phyloP scores from a whole-genome alignment of 2,113 vertebrate genomes.

The Semicossyphus pulcher region DNA sequence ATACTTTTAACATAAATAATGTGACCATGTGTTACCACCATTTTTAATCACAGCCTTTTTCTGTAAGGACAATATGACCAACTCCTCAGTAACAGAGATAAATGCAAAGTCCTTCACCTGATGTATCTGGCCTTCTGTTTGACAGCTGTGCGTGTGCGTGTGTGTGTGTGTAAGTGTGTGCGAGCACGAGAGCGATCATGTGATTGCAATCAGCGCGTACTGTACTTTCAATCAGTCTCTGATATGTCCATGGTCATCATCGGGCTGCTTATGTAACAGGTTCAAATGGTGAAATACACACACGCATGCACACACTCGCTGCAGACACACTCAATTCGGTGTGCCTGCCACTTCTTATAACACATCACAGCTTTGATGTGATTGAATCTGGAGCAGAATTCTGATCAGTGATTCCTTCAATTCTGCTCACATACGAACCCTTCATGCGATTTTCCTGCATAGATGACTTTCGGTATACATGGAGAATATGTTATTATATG shows the following conservation, averaged over 20 bases:
- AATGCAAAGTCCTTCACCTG: conserved; percentile 15
- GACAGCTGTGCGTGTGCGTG: neutral
- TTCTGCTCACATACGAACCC: conserved; percentile 46
- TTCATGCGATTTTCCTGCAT: conserved; percentile 6
- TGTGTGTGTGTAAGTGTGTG: neutral
- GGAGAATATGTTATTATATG: conserved; percentile 49
- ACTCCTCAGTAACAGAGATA: neutral
- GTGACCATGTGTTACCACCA: neutral
- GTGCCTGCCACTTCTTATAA: conserved; percentile 56
- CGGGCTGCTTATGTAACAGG: conserved; percentile 29
- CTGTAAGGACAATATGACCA: neutral
- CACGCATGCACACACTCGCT: conserved; percentile 12
- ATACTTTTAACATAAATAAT: rapidly evolving
- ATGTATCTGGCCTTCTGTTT: conserved; percentile 12
- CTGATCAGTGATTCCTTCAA: conserved; percentile 51
- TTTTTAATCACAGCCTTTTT: neutral
- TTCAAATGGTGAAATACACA: conserved; percentile 16
- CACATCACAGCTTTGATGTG: conserved; percentile 48
- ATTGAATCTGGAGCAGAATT: conserved; percentile 65
- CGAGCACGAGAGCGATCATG: conserved; percentile 1
- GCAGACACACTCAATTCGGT: conserved; percentile 37
- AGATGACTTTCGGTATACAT: conserved; percentile 37
- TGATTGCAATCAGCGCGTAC: conserved; percentile 28
- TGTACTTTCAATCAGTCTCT: conserved; percentile 23
- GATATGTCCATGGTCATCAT: conserved; percentile 6